phyloP scores from a whole-genome alignment of 2,797 vertebrate genomes.

The Prionace glauca region DNA sequence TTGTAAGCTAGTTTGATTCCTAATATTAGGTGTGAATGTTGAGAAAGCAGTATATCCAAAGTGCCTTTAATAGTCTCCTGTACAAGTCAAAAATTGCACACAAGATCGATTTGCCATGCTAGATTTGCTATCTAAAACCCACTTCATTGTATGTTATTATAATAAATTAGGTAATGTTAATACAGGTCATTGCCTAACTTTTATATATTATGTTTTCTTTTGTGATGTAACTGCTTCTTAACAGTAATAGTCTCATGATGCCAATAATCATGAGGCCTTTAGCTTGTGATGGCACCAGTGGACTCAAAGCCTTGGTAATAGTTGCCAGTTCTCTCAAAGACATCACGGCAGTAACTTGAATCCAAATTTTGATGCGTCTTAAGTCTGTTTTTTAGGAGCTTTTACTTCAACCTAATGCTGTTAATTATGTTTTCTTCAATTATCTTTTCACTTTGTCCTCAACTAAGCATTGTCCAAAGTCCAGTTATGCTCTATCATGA shows the following conservation, averaged over 20 bases:
- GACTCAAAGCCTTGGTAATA: neutral
- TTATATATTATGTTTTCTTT: neutral
- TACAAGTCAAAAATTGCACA: neutral
- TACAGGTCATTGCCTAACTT: neutral
- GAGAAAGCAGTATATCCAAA: neutral
- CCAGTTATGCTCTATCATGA: neutral
- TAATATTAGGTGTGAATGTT: neutral
- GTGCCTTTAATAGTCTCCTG: neutral
- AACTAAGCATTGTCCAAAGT: neutral
- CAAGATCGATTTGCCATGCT: neutral
- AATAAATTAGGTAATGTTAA: too few relatives aligned
- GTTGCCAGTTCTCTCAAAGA: neutral
- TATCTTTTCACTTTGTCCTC: neutral
- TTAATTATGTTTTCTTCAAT: neutral
- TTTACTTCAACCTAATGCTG: too few relatives aligned
- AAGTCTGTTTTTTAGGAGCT: neutral
- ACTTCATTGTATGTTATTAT: too few relatives aligned
- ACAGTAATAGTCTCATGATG: too few relatives aligned
- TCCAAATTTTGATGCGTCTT: neutral
- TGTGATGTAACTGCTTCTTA: too few relatives aligned
- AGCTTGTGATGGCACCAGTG: too few relatives aligned
- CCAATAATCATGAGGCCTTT: too few relatives aligned
- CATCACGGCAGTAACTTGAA: neutral
- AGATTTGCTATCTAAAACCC: neutral
- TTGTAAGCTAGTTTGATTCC: neutral